Evolutionary conservation across 2,888 invertebrate genomes (phyloP).

Genomic region (Limenitis camilla): DNA sequence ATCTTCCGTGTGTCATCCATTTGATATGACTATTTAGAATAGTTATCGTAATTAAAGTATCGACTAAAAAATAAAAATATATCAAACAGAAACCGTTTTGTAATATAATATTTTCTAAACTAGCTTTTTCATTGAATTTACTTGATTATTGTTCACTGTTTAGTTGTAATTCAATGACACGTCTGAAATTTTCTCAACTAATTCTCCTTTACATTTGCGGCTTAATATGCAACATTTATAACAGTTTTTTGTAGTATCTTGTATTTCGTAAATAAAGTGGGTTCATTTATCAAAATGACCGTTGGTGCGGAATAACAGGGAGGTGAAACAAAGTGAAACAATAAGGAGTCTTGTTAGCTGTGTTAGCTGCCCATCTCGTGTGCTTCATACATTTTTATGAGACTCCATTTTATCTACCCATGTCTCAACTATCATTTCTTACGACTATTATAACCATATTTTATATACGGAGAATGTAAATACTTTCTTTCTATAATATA

Average conservation of each 20-base stretch:
- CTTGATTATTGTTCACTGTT: no score
- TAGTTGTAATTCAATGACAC: no score
- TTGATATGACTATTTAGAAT: no score
- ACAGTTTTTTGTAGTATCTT: neutral
- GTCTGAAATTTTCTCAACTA: no score
- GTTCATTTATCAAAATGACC: constrained; percentile 70
- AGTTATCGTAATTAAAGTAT: no score
- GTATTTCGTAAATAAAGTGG: constrained; percentile 21
- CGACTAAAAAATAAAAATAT: no score
- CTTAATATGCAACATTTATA: no score
- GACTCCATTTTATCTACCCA: constrained; percentile 63
- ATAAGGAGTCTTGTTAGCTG: constrained; percentile 31
- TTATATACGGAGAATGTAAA: neutral
- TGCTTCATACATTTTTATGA: constrained; percentile 72
- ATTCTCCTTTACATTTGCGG: no score
- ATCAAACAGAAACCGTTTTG: no score
- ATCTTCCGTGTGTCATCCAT: no score
- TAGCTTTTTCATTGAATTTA: no score
- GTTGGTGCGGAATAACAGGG: constrained; percentile 68
- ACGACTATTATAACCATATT: neutral
- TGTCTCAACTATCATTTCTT: constrained; percentile 37
- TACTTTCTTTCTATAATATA: neutral
- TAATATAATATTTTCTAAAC: no score
- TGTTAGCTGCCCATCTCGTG: constrained; percentile 58
- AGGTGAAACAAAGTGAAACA: constrained; percentile 25